Evolutionary conservation across 35 echinoderm and acorn worm species (phyloP), one percentile per base, ranked within the genome.

Genomic region (Nesometra sesokonis): DNA sequence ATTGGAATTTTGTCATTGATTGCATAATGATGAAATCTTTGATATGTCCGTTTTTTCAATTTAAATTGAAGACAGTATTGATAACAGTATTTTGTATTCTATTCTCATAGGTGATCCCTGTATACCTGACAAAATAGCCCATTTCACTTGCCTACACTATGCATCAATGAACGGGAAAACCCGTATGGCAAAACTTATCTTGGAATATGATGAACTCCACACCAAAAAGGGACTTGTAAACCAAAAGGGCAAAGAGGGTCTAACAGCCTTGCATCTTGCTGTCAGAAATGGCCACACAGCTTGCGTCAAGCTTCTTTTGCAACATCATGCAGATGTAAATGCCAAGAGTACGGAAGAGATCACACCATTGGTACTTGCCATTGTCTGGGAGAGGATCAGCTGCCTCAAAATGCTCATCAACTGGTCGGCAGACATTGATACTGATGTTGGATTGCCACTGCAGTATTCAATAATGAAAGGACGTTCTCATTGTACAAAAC

Each of bases 141-240:
- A 38, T 39, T 83, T 83, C 27, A 83, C 81, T 38, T 35, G 34
- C 34, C 37, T 83, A 39, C 81, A 83, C 36, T 83, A 83, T 30
- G 81, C 81, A 83, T 35, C 81, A 5, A 83, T 83, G 81, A 35
- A 83, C 38, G 81, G 81, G 0, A 83, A 38, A 23, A 83, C 81
- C 0, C 81, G 81, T 23, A 83, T 83, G 34, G 81, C 81, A 23
- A 83, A 38, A 39, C 23, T 83, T 11, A 30, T 83, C n/a, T 27
- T 83, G 5, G 81, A 83, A 35, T 83, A 37, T 39, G 81, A 83
- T 38, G n/a, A 38, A 30, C 0, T 19, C 2, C 32, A 33, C 79
- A 37, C n/a, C 0, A 83, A 83, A 38, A 15, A 83, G 34, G 37
- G 36, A 37, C 11, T 83, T 5, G 81, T 83, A 5, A 39, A 83